Percentiles rank a stretch among this genome's conserved stretches.
phyloP scores from a whole-genome alignment of 2,797 vertebrate genomes.

The Ctenosaura bakeri region DNA sequence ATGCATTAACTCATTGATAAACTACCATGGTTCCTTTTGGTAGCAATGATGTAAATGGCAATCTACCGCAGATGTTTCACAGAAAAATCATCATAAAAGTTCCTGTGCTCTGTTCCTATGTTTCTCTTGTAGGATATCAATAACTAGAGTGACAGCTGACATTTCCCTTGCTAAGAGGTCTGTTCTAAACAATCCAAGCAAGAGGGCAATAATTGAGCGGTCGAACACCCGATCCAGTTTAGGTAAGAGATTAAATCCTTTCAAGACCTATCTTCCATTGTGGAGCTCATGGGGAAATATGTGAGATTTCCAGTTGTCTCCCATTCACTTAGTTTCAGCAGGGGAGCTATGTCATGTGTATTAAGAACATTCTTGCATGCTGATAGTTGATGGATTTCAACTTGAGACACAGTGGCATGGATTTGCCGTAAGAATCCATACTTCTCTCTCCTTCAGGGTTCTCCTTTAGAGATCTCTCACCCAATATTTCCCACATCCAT shows the following conservation, averaged over 20 bases:
- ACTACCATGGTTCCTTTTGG: conserved; percentile 40
- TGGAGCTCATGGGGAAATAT: background rate
- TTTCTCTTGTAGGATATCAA: conserved; percentile 91
- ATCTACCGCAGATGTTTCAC: background rate
- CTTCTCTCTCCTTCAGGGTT: background rate
- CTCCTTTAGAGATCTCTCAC: background rate
- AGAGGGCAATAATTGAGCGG: conserved; percentile 97
- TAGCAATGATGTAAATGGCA: conserved; percentile 50
- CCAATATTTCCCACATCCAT: background rate
- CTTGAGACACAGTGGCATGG: background rate
- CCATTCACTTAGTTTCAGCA: background rate
- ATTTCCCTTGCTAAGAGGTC: conserved; percentile 99
- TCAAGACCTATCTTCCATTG: background rate
- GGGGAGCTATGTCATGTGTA: background rate
- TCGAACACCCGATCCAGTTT: conserved; percentile 97
- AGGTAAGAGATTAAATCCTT: conserved; percentile 82
- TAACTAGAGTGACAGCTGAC: conserved; percentile 98
- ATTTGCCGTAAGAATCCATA: background rate
- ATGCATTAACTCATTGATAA: conserved; percentile 42
- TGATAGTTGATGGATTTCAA: background rate
- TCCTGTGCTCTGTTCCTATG: conserved; percentile 68
- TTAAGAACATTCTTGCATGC: background rate
- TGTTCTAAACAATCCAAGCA: conserved; percentile 98
- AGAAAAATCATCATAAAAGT: conserved; percentile 48
- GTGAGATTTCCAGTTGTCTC: background rate